A percentile compares a stretch with the other conserved stretches of the same genome.
Conservation (phyloP, 2,888 invertebrate species). For the Drosophila acutilabella region DNA sequence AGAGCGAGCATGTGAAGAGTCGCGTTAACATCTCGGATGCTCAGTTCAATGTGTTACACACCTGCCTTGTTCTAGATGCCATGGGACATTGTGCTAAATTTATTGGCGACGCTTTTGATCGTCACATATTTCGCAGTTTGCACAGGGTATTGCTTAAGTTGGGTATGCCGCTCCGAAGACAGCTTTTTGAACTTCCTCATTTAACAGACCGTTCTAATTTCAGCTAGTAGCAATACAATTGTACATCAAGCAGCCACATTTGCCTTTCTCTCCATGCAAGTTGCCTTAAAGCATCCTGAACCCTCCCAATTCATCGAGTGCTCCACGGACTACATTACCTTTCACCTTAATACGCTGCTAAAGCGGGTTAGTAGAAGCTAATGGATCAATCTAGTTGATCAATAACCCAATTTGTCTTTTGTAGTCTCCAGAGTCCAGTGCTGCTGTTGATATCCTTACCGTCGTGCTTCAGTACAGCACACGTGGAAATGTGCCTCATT, state of each 20-base stretch:
- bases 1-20: constrained; percentile 50
- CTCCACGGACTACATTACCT: constrained; percentile 91
- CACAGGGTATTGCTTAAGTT: constrained; percentile 90
- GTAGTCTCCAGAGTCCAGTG: constrained; percentile 86
- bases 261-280: constrained; percentile 87
- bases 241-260: constrained; percentile 88
- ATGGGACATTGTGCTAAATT: constrained; percentile 88
- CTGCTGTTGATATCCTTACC: constrained; percentile 89
- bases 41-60: constrained; percentile 88
- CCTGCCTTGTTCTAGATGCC: constrained; percentile 90
- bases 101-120: constrained; percentile 86
- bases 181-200: too few relatives aligned
- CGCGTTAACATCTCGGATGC: constrained; percentile 85
- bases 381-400: neutral
- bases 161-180: constrained; percentile 85
- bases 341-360: constrained; percentile 88
- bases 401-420: neutral
- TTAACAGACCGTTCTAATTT: constrained; percentile 14
- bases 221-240: constrained; percentile 89
- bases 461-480: constrained; percentile 91
- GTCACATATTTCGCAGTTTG: constrained; percentile 88
- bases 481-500: constrained; percentile 87
- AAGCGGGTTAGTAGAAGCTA: constrained; percentile 85
- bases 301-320: constrained; percentile 88
- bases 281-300: constrained; percentile 86